phyloP scores from a whole-genome alignment of 2,888 invertebrate species.

The Boloria selene region DNA sequence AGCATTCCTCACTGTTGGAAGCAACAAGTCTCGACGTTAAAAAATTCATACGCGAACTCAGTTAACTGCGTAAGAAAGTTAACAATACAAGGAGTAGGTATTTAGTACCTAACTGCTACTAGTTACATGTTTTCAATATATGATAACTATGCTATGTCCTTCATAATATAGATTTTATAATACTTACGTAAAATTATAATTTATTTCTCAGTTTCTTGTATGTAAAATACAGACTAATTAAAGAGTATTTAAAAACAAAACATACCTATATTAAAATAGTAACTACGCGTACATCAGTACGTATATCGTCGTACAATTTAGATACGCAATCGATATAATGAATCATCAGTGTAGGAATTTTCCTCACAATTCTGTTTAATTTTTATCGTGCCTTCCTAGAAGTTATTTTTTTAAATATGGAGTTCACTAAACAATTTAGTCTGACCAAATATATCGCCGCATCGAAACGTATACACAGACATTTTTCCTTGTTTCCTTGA shows the following conservation, averaged over 20 bases:
- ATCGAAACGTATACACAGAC: background rate
- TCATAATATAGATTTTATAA: too few relatives aligned
- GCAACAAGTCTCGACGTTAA: constrained; percentile 33
- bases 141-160: too few relatives aligned
- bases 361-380: constrained; percentile 15
- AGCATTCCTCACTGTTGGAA: constrained; percentile 11
- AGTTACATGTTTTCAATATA: too few relatives aligned
- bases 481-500: too few relatives aligned
- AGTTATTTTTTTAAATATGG: constrained; percentile 9
- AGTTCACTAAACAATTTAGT: constrained; percentile 5
- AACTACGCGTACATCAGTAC: too few relatives aligned
- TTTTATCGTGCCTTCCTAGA: constrained; percentile 17
- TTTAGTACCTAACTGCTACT: too few relatives aligned
- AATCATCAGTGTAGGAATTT: constrained; percentile 23
- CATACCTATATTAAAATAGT: too few relatives aligned
- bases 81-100: background rate
- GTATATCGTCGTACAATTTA: background rate
- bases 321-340: constrained; percentile 2
- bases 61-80: background rate
- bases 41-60: constrained; percentile 16
- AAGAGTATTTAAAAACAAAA: too few relatives aligned
- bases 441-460: background rate
- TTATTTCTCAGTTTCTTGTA: too few relatives aligned
- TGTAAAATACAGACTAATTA: too few relatives aligned
- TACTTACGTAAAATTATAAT: too few relatives aligned